Conservation (phyloP, 37 sponge, comb jelly and placozoan species). For the Beroe forskalii region DNA sequence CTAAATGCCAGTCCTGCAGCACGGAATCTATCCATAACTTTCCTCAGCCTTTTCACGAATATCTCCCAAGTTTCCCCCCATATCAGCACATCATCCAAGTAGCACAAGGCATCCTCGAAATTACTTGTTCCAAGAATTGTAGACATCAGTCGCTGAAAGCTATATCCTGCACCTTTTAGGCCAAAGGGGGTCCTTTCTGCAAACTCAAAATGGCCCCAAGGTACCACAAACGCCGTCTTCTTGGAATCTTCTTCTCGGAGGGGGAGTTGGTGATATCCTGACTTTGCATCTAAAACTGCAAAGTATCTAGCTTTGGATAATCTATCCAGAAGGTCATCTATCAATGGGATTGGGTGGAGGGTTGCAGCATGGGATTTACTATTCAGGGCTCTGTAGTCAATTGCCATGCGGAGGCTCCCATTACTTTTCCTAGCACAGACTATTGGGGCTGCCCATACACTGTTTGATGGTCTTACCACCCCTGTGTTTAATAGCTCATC, state of each 20-base stretch:
- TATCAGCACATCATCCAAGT: not conserved
- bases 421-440: not conserved
- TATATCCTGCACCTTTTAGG: constrained; percentile 4
- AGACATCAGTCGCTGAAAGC: not conserved
- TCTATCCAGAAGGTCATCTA: not conserved
- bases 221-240: constrained; percentile 2
- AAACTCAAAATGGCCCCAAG: constrained; percentile 26
- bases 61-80: constrained; percentile 27
- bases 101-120: not conserved
- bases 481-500: not conserved
- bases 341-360: not conserved
- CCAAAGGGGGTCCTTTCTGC: not conserved
- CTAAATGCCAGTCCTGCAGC: not conserved
- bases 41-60: not conserved
- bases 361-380: not conserved
- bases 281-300: not conserved
- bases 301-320: not conserved
- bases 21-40: not conserved
- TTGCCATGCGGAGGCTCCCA: not conserved
- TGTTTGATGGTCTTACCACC: constrained; percentile 27
- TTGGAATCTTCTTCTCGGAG: not conserved
- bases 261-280: not conserved
- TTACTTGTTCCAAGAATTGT: not conserved
- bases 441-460: constrained; percentile 11
- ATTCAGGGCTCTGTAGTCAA: not conserved